Evolutionary conservation across 2,797 vertebrate genomes (phyloP).

Genomic region (Eospalax fontanierii): DNA sequence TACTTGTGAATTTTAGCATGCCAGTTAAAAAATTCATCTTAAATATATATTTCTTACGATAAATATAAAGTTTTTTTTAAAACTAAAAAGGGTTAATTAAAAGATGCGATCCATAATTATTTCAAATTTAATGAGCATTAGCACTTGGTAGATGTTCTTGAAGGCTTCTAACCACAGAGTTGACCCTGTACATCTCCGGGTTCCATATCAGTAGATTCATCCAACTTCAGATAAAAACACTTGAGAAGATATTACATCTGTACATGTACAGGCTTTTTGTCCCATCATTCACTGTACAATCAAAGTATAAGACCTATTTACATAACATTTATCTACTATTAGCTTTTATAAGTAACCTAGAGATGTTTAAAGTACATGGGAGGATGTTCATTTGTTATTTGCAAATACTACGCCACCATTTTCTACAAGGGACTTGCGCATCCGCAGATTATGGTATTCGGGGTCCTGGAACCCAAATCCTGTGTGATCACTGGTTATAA

Average conservation of each 20-base stretch:
- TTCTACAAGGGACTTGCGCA: neutral
- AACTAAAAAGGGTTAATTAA: conserved; percentile 36
- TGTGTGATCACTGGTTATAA: neutral
- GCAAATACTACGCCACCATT: neutral
- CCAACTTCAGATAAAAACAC: neutral
- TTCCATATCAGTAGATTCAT: neutral
- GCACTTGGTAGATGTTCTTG: neutral
- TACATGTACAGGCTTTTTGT: neutral
- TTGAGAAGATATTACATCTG: neutral
- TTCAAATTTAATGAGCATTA: neutral
- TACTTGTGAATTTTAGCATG: conserved; percentile 59
- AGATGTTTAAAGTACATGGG: neutral
- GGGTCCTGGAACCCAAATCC: neutral
- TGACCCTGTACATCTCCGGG: neutral
- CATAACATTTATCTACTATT: neutral
- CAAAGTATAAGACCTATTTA: neutral
- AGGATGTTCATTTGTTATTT: neutral
- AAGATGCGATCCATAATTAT: conserved; percentile 50
- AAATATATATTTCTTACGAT: conserved; percentile 61
- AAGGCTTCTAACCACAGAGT: neutral
- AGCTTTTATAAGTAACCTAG: neutral
- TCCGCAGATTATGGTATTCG: neutral
- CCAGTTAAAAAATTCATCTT: conserved; percentile 45
- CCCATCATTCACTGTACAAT: neutral
- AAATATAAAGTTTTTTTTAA: conserved; percentile 61